Evolutionary conservation across 2,113 vertebrate species (phyloP).

Genomic region (Dryoscopus gambensis): DNA sequence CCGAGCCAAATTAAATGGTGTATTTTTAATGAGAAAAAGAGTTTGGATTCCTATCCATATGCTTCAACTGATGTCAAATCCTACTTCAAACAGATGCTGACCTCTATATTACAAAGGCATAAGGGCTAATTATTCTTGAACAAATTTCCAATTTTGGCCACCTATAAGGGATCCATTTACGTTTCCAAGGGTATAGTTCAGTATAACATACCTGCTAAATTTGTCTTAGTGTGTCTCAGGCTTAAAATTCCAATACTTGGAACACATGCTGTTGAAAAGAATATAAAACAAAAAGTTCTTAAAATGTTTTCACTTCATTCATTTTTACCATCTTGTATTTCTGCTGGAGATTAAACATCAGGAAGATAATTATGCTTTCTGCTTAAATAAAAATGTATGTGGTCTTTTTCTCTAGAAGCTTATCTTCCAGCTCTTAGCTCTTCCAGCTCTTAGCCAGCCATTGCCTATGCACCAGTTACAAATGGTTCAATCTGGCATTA

Average conservation of each 20-base stretch:
- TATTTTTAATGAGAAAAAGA: conserved; percentile 57
- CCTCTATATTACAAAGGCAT: conserved; percentile 27
- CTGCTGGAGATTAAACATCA: neutral
- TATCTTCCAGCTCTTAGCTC: neutral
- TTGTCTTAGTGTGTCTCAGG: neutral
- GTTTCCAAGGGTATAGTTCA: neutral
- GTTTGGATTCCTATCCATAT: conserved; percentile 55
- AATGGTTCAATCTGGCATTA: conserved; percentile 25
- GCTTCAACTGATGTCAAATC: conserved; percentile 48
- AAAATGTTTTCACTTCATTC: neutral
- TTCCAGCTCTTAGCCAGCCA: neutral
- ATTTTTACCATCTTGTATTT: neutral
- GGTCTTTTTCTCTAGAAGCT: neutral
- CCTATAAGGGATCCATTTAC: neutral
- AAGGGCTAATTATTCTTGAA: conserved; percentile 25
- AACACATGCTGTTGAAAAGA: neutral
- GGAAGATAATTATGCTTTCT: neutral
- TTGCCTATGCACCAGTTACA: neutral
- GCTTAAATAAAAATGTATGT: neutral
- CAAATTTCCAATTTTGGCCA: neutral
- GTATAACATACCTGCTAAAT: neutral
- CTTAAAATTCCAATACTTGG: neutral
- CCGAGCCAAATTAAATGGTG: conserved; percentile 62
- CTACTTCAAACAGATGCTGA: conserved; percentile 59
- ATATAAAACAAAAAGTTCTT: neutral